Evolutionary conservation across 1,140 invertebrate species (phyloP).

Genomic region (Microplitis demolitor): DNA sequence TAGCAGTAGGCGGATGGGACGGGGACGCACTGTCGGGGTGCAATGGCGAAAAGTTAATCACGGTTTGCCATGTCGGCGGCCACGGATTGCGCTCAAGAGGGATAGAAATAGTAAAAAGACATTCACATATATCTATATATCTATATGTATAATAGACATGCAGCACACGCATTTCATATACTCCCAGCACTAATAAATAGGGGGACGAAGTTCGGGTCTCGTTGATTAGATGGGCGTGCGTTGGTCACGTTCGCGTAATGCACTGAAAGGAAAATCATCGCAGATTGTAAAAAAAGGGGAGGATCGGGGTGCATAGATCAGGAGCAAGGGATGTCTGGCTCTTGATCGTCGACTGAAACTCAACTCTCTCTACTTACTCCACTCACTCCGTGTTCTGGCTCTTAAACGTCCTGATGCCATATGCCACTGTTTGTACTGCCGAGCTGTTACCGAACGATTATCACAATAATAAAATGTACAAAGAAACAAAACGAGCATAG

Average conservation of each 20-base stretch:
- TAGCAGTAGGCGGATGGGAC: conserved; percentile 10
- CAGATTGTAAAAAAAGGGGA: conserved; percentile 20
- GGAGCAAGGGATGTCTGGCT: neutral
- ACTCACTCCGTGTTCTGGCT: conserved; percentile 16
- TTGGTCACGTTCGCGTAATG: conserved; percentile 30
- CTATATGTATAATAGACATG: neutral
- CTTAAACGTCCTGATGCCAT: conserved; percentile 34
- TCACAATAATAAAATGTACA: conserved; percentile 41
- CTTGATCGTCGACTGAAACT: neutral
- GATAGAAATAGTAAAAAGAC: conserved; percentile 6
- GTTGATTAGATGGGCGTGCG: conserved; percentile 62
- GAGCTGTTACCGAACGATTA: conserved; percentile 55
- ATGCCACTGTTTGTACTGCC: conserved; percentile 49
- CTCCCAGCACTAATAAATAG: neutral
- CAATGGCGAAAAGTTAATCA: conserved; percentile 63
- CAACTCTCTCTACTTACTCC: conserved; percentile 2
- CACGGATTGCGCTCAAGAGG: conserved; percentile 43
- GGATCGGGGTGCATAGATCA: conserved; percentile 21
- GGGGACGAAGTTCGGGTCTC: conserved; percentile 39
- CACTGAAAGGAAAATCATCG: conserved; percentile 23
- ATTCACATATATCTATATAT: neutral
- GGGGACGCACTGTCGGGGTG: conserved; percentile 31
- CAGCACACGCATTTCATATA: conserved; percentile 3
- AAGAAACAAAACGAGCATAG: neutral
- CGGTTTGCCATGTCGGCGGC: conserved; percentile 59